These are phyloP conservation scores for cattle (Bos taurus) DNA, from an alignment of 2,113 vertebrate genomes.

Conservation along the genomic window ARS-UCD2.0 NC_037338.1:96599501-96600000, in stretches of 20 bases:
- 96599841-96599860: neutral
- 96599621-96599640: neutral
- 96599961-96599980: neutral
- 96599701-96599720: neutral
- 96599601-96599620: neutral
- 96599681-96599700: neutral
- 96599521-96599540: neutral
- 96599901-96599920: constrained; percentile 23
- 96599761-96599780: neutral
- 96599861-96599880: neutral
- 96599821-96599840: neutral
- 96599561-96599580: neutral
- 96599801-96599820: neutral
- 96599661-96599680: neutral
- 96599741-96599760: neutral
- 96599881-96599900: constrained; percentile 14
- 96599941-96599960: neutral
- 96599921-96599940: constrained; percentile 1
- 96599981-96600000: neutral
- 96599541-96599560: neutral
- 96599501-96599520: neutral
- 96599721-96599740: neutral
- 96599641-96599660: neutral
- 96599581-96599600: neutral
- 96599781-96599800: neutral